These are phyloP conservation scores for Piscicola geometra DNA, from an alignment of 2,888 invertebrate species.

Conservation along the genomic window DNA sequence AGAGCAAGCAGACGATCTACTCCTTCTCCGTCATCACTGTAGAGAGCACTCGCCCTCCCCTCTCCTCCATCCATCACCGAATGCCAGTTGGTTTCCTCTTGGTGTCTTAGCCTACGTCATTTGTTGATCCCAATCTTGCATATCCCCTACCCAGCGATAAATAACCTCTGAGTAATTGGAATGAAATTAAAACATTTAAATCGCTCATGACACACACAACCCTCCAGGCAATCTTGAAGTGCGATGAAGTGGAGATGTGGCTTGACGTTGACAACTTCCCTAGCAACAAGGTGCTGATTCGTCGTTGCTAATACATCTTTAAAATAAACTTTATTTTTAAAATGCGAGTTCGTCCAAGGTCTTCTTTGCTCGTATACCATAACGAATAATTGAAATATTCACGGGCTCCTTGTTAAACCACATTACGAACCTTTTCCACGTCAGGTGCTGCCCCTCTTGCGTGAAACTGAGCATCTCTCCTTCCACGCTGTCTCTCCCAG, in stretches of 20 bases:
- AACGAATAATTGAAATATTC: no score
- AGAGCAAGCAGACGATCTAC: slow-evolving; percentile 3
- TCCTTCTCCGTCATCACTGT: slow-evolving; percentile 29
- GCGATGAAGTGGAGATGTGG: slow-evolving; percentile 11
- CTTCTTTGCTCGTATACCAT: no score
- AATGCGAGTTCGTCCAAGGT: no score
- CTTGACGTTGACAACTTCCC: slow-evolving; percentile 2
- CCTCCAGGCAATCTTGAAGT: background rate
- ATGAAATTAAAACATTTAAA: slow-evolving; percentile 17
- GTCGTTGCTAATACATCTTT: no score
- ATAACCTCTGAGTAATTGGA: no score
- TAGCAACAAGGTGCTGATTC: no score
- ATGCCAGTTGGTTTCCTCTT: slow-evolving; percentile 19
- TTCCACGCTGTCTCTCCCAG: background rate
- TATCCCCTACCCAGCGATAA: background rate
- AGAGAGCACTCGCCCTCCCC: background rate
- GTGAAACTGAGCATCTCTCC: background rate
- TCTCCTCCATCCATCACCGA: slow-evolving; percentile 18
- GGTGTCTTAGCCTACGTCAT: no score
- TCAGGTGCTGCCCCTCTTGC: background rate
- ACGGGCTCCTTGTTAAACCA: no score
- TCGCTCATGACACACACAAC: background rate
- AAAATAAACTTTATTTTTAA: no score
- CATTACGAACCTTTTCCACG: no score
- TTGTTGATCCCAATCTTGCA: background rate